Conservation (phyloP, 2,797 vertebrate genomes). For the Tympanoctomys barrerae region DNA sequence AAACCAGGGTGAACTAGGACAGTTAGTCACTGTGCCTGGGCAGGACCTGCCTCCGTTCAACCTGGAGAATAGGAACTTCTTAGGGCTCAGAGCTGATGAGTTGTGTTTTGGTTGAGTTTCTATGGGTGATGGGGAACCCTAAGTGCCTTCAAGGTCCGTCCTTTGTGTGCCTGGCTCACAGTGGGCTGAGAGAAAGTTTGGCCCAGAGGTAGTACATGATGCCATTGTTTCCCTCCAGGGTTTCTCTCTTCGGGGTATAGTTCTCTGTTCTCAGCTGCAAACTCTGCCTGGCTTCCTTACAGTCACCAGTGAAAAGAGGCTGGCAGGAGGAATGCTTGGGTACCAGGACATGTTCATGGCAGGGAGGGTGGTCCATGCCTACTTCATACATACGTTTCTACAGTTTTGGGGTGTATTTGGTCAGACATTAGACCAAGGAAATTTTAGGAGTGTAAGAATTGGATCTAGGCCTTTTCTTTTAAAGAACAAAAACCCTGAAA, state of each 20-base stretch:
- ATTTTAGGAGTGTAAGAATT: slow-evolving; percentile 3
- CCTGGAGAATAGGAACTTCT: neutral
- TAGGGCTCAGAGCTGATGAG: neutral
- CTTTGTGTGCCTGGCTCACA: neutral
- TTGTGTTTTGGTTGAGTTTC: neutral
- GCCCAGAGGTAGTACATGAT: rapidly evolving
- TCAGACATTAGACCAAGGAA: slow-evolving; percentile 60
- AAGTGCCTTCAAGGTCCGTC: rapidly evolving
- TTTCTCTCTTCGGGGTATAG: neutral
- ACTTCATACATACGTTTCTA: neutral
- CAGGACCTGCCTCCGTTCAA: too few relatives aligned
- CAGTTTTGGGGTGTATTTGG: neutral
- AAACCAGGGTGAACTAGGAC: neutral
- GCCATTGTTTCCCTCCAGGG: rapidly evolving
- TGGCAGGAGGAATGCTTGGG: neutral
- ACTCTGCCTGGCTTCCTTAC: neutral
- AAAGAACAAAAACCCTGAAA: slow-evolving; percentile 35
- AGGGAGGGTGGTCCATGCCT: neutral
- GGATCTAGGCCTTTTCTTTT: neutral
- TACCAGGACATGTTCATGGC: neutral
- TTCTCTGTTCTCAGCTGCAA: neutral
- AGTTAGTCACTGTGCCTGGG: neutral
- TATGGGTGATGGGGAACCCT: neutral
- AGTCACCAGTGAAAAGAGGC: neutral
- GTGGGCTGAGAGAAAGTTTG: too few relatives aligned